Base-by-base conservation (phyloP, 2,113 vertebrate genomes). In the Tetraodon nigroviridis region DNA sequence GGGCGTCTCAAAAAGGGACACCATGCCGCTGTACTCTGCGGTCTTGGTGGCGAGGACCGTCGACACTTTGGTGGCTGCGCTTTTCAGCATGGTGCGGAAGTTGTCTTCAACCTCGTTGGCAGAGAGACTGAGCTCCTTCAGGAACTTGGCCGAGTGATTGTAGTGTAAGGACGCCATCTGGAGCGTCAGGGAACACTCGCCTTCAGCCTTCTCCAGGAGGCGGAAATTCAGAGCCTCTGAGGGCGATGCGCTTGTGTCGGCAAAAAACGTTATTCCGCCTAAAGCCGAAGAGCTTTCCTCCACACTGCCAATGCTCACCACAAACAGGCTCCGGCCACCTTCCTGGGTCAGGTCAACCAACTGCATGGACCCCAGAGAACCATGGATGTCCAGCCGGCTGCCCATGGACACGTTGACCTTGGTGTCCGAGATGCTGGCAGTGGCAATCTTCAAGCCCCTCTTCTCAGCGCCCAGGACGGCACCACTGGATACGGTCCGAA, bases 121-220 rank as follows among this genome's bases (percentile, higher is more conserved):
- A 15, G 97, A 98, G 54, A 99, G 79, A 8, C 92, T 89, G 5
- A 99, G 75, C 37, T 99, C 95, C 65, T 94, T 96, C 67, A 99
- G 69, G 70, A 99, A 98, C 58, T 95, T 98, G 1, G 97, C 92
- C 0, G 95, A 97, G 80, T 99, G 97, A 84, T 94, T 99, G 71
- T 98, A 99, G 86, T 98, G 96, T 22, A 99, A 79, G 0, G 97
- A 98, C 0, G 97, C 97, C 97, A 99, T 99, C 60, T 92, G 90
- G 41, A 99, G 92, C 50, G 84, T 79, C 50, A 99, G 89, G 2
- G 87, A 90, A 80, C 94, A 98, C n/a, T 97, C 95, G 37, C 93
- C 94, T 58, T 93, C 90, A 0, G 91, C 92, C 59, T 89, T 92
- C 69, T 99, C 93, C 58, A 81, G 65, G 14, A 98, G 90, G 0